Evolutionary conservation across 2,113 vertebrate genomes (phyloP).

Genomic region (Ammodytes marinus): DNA sequence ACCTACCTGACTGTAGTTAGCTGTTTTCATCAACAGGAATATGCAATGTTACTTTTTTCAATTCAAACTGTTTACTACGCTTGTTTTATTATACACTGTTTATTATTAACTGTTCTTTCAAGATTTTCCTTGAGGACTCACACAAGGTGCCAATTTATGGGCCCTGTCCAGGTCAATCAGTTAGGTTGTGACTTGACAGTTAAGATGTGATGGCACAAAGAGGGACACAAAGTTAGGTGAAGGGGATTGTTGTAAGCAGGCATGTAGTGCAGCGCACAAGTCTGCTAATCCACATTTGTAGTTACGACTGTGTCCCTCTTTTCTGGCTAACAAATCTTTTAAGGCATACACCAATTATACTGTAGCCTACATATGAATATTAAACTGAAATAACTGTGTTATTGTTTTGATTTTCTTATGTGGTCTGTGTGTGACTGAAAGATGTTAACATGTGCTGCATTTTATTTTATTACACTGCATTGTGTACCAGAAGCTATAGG

Average conservation of each 20-base stretch:
- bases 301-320: neutral
- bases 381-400: neutral
- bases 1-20: neutral
- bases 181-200: neutral
- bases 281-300: neutral
- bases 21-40: neutral
- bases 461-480: constrained; percentile 4
- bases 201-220: constrained; percentile 16
- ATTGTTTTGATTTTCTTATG: neutral
- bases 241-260: constrained; percentile 6
- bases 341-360: neutral
- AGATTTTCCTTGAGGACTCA: neutral
- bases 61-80: neutral
- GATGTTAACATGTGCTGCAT: neutral
- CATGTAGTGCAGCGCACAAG: neutral
- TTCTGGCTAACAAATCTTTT: neutral
- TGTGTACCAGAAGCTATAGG: neutral
- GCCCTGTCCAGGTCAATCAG: neutral
- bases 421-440: neutral
- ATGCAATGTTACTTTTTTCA: neutral
- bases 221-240: neutral
- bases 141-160: constrained; percentile 1
- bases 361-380: neutral
- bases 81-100: neutral
- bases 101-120: neutral